Evolutionary conservation across 2,888 invertebrate species (phyloP), one percentile per base, ranked within the genome.

Genomic region (Eupithecia tripunctaria): DNA sequence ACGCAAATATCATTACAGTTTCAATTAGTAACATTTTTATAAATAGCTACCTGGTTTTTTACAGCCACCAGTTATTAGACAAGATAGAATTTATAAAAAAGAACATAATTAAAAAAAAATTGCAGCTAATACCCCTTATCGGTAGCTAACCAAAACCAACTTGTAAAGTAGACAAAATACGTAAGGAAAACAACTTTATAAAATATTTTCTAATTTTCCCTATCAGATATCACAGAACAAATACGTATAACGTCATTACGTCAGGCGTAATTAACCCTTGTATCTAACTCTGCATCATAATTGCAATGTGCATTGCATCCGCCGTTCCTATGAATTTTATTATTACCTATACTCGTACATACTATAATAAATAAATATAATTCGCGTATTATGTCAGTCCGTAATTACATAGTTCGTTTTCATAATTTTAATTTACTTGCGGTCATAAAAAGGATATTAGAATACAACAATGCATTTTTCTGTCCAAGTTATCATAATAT

Each of bases 261-360:
- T 89, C 89, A 89, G 81, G 88, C 86, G 85, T 87, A 91, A 92
- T 92, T 92, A 90, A 87, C 83, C 82, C 77, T 78, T 75, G 77
- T 93, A 93, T 93, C 93, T 82, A 82, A 85, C 86, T 86, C 86
- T 86, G 80, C 83, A 93, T 93, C 93, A 92, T 88, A 91, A 92
- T 92, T 92, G 91, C 91, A 91, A 89, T 87, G 86, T 85, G 86
- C 88, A 87, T 88, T 36, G 89, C 91, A 90, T 91, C 92, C 92
- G 91, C 87, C 89, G 88, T 86, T 86, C 84, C 79, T 83, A 84
- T 82, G 83, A 82, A 82, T 81, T 77, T 78, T 77, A 69, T 72
- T 69, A 69, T 69, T 65, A 63, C 38, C 38, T 76, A 79, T 76
- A n/a, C n/a, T n/a, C n/a, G n/a, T n/a, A n/a, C n/a, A n/a, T n/a